These are phyloP conservation scores for Sula dactylatra DNA, from an alignment of 2,113 vertebrate genomes.

Conservation along the genomic window DNA sequence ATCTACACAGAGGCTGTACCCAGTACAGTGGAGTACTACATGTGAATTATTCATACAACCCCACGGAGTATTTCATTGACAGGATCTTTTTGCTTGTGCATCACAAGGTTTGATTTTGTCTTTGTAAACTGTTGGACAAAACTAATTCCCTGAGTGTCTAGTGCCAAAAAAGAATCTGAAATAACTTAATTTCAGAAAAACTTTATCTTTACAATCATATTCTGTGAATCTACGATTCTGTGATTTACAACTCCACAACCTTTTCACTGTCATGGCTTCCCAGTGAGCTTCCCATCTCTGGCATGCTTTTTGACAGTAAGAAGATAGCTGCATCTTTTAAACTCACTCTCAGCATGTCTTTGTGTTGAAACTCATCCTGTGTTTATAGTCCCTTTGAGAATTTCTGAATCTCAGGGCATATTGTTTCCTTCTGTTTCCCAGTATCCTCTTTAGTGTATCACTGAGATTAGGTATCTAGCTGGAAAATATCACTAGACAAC, in stretches of 20 bases:
- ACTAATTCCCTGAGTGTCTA: background rate
- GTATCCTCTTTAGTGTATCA: background rate
- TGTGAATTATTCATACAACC: background rate
- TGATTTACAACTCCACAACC: background rate
- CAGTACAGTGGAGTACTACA: background rate
- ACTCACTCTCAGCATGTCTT: background rate
- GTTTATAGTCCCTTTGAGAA: background rate
- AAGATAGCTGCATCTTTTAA: background rate
- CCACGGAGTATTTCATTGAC: background rate
- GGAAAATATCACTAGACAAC: constrained; percentile 15
- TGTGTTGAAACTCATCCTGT: background rate
- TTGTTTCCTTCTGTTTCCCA: background rate
- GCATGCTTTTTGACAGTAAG: background rate
- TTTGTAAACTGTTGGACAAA: background rate
- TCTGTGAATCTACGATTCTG: background rate
- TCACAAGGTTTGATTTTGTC: background rate
- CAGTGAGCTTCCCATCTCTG: background rate
- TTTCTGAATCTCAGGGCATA: background rate
- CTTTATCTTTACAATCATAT: background rate
- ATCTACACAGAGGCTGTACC: background rate
- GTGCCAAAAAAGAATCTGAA: background rate
- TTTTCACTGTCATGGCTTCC: background rate
- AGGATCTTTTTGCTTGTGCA: background rate
- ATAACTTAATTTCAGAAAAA: background rate
- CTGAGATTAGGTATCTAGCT: background rate